Conservation (phyloP, 2,888 invertebrate genomes). For the Koerneria pararmatus region DNA sequence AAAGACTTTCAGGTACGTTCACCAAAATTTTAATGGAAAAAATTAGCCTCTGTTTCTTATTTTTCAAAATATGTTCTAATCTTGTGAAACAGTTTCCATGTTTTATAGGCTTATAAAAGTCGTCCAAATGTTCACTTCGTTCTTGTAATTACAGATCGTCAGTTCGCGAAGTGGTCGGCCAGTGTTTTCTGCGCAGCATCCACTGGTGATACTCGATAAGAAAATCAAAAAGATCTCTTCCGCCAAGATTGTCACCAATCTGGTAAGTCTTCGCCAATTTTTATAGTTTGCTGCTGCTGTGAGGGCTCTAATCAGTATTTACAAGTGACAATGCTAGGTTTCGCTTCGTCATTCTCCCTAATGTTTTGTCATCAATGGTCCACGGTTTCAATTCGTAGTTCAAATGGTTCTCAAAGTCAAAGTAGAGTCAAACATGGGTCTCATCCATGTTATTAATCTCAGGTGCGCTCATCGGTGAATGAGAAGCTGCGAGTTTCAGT, state of each 20-base stretch:
- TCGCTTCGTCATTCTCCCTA: too few relatives aligned
- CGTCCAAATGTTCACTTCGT: conserved; percentile 16
- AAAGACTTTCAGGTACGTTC: conserved; percentile 46
- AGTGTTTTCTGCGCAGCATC: conserved; percentile 55
- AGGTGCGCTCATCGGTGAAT: conserved; percentile 54
- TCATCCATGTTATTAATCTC: conserved; percentile 15
- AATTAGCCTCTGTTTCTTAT: too few relatives aligned
- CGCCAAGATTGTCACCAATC: conserved; percentile 47
- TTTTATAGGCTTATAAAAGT: too few relatives aligned
- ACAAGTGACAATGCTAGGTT: too few relatives aligned
- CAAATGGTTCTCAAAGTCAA: too few relatives aligned
- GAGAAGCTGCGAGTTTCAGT: conserved; percentile 44
- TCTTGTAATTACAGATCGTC: conserved; percentile 31
- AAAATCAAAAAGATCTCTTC: conserved; percentile 48
- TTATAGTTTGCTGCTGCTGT: too few relatives aligned
- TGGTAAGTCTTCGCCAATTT: conserved; percentile 34
- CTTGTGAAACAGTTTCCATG: too few relatives aligned
- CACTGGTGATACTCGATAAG: conserved; percentile 49
- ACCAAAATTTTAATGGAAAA: not conserved
- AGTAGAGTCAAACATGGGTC: too few relatives aligned
- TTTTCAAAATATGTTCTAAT: too few relatives aligned
- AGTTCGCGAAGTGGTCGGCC: conserved; percentile 39
- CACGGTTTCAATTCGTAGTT: too few relatives aligned
- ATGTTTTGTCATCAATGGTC: too few relatives aligned
- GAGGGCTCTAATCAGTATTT: too few relatives aligned